phyloP scores from a whole-genome alignment of 2,113 vertebrate species.

The Callithrix jacchus region DNA sequence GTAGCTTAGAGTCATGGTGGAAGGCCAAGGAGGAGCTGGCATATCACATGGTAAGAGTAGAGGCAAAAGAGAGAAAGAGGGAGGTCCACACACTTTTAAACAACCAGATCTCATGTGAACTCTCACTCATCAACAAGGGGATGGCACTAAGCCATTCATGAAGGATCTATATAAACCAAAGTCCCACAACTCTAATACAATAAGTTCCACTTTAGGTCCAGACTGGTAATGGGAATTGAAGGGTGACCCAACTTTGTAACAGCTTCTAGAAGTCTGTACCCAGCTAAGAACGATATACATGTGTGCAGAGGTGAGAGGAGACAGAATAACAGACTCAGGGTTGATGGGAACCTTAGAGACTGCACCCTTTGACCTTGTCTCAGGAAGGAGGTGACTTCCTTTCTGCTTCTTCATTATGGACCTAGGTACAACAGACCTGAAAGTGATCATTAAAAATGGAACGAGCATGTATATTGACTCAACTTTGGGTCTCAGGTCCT shows the following conservation, averaged over 20 bases:
- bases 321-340: background rate
- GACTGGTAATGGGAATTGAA: background rate
- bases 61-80: too few relatives aligned
- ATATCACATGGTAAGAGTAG: too few relatives aligned
- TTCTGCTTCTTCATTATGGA: conserved; percentile 10
- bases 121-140: too few relatives aligned
- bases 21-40: too few relatives aligned
- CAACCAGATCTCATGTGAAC: too few relatives aligned
- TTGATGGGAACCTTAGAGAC: background rate
- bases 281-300: background rate
- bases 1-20: too few relatives aligned
- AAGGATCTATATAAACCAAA: background rate
- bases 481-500: conserved; percentile 63
- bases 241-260: background rate
- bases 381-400: background rate
- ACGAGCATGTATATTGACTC: conserved; percentile 16
- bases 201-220: background rate
- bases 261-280: background rate
- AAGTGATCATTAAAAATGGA: conserved; percentile 60
- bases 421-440: conserved; percentile 28
- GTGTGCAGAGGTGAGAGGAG: background rate
- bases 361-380: background rate
- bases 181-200: background rate
- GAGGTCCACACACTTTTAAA: too few relatives aligned
- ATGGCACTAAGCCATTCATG: too few relatives aligned